phyloP scores from a whole-genome alignment of 2,797 vertebrate genomes.

The Clarias laeviceps region DNA sequence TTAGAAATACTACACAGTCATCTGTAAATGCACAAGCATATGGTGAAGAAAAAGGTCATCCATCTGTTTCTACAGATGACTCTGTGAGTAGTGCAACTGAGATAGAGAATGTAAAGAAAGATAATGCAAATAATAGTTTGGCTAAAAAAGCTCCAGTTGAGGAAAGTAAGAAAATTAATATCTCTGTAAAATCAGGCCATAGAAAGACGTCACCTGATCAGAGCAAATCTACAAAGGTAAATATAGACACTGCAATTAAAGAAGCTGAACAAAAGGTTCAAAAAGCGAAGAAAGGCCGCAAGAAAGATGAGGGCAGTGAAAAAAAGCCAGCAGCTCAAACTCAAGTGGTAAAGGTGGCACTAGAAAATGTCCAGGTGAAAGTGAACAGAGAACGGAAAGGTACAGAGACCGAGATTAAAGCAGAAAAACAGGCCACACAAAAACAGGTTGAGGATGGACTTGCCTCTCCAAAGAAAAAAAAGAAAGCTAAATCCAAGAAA shows the following conservation, averaged over 20 bases:
- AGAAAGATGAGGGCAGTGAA: constrained; percentile 64
- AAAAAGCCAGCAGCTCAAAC: constrained; percentile 55
- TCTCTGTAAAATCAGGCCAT: constrained; percentile 48
- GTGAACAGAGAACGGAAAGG: constrained; percentile 55
- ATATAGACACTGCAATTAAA: constrained; percentile 67
- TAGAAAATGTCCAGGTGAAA: constrained; percentile 59
- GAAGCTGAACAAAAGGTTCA: constrained; percentile 62
- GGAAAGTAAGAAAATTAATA: constrained; percentile 60
- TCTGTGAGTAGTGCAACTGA: constrained; percentile 48
- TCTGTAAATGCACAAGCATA: constrained; percentile 44
- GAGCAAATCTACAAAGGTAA: constrained; percentile 57
- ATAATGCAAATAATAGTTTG: constrained; percentile 61
- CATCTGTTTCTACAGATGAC: constrained; percentile 51
- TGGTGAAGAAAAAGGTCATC: constrained; percentile 56
- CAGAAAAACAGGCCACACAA: constrained; percentile 60
- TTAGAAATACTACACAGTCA: constrained; percentile 53
- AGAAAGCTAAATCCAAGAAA: constrained; percentile 78
- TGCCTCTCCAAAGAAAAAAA: constrained; percentile 62
- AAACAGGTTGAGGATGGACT: constrained; percentile 57
- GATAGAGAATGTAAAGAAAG: constrained; percentile 57
- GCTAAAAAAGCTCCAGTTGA: constrained; percentile 57
- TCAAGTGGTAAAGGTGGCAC: constrained; percentile 51
- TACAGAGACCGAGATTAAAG: constrained; percentile 42
- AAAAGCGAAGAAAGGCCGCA: constrained; percentile 69
- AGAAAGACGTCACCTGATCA: constrained; percentile 48